These are phyloP conservation scores for Adelphocoris suturalis DNA, from an alignment of 2,888 invertebrate genomes.

Conservation along the genomic window DNA sequence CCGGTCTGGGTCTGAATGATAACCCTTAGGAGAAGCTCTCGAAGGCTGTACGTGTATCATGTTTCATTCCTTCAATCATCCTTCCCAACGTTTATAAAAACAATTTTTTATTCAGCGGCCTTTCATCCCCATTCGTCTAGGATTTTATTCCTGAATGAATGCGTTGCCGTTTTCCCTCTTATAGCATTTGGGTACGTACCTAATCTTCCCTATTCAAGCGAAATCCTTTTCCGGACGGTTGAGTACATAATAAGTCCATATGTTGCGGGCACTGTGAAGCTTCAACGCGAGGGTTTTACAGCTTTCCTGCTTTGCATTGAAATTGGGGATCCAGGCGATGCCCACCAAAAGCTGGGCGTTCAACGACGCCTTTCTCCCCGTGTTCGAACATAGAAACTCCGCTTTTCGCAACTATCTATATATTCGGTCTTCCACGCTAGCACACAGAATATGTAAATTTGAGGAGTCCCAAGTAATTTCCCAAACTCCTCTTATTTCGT, in stretches of 20 bases:
- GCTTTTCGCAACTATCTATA: not conserved
- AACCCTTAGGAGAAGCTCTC: slow-evolving; percentile 13
- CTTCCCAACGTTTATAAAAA: not conserved
- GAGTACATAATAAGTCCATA: not conserved
- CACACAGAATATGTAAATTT: too few species aligned
- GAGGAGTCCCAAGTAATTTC: too few species aligned
- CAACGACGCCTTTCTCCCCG: not conserved
- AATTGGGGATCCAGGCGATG: not conserved
- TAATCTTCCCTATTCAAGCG: too few species aligned
- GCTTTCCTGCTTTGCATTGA: not conserved
- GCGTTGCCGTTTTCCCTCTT: too few species aligned
- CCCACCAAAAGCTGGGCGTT: not conserved
- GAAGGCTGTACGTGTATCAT: slow-evolving; percentile 13
- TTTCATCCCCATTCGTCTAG: not conserved
- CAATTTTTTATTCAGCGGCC: not conserved
- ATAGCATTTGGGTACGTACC: too few species aligned
- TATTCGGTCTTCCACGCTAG: too few species aligned
- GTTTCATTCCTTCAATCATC: slow-evolving; percentile 2
- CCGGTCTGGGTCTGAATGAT: slow-evolving; percentile 35
- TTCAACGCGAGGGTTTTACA: not conserved
- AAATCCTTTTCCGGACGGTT: too few species aligned
- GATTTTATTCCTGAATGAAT: not conserved
- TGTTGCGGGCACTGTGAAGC: not conserved
- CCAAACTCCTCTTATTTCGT: too few species aligned
- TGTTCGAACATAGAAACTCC: not conserved